A percentile compares a stretch with the other conserved stretches of the same genome.
phyloP scores from a whole-genome alignment of 2,113 vertebrate genomes.

The Todiramphus saurophagus region DNA sequence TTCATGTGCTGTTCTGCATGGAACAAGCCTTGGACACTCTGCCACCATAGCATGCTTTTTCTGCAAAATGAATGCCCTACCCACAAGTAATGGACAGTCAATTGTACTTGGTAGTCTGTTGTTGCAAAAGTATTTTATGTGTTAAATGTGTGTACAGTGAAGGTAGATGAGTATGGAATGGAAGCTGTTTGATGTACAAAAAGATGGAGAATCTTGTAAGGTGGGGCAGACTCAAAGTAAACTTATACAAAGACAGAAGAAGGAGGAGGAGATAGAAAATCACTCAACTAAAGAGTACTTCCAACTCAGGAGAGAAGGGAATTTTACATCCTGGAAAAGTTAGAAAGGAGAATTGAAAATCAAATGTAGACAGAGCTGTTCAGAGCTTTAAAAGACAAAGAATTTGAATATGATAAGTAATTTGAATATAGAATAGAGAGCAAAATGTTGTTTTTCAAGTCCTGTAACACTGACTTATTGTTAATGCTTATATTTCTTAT shows the following conservation, averaged over 20 bases:
- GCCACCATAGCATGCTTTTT: background rate
- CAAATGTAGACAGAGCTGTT: background rate
- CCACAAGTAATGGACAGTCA: background rate
- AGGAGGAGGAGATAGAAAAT: background rate
- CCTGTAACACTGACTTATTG: background rate
- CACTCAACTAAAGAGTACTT: background rate
- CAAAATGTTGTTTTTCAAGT: background rate
- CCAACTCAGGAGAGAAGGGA: background rate
- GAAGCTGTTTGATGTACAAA: background rate
- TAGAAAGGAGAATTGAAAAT: background rate
- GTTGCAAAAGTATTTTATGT: background rate
- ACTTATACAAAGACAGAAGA: background rate
- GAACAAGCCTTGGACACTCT: background rate
- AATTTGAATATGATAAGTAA: background rate
- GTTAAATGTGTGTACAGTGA: accelerated
- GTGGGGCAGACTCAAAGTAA: background rate
- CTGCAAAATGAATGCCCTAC: background rate
- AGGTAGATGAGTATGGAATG: background rate
- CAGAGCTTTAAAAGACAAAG: background rate
- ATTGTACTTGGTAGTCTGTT: background rate
- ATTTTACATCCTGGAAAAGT: background rate
- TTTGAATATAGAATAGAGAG: background rate
- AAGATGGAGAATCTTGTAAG: background rate
- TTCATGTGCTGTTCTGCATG: background rate
- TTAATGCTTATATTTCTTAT: background rate